Evolutionary conservation across 2,888 invertebrate species (phyloP).

Genomic region (Acrocera orbiculus): DNA sequence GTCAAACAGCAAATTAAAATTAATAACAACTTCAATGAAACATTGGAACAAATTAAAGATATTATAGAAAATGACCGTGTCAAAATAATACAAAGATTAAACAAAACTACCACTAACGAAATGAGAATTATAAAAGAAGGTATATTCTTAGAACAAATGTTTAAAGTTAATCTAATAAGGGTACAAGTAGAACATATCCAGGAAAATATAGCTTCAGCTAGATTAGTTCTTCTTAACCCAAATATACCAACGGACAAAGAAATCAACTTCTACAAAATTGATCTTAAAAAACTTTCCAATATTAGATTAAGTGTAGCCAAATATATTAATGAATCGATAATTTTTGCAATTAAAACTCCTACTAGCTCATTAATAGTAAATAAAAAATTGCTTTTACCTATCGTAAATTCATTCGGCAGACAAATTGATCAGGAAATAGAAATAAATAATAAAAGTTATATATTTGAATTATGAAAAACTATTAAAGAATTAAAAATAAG

Average conservation of each 20-base stretch:
- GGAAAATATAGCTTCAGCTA: slow-evolving; percentile 2
- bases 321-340: neutral
- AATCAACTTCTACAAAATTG: slow-evolving; percentile 2
- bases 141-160: neutral
- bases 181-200: slow-evolving; percentile 2
- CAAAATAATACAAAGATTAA: no score
- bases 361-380: neutral
- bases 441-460: neutral
- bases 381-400: neutral
- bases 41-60: no score
- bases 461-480: neutral
- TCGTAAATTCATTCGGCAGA: neutral
- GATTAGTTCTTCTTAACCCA: neutral
- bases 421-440: no score
- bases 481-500: neutral
- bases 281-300: slow-evolving; percentile 2
- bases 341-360: slow-evolving; percentile 4
- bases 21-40: no score
- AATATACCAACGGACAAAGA: slow-evolving; percentile 5
- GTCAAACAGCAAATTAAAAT: no score
- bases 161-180: neutral
- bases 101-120: no score
- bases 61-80: no score
- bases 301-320: slow-evolving; percentile 4
- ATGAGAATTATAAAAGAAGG: no score